Evolutionary conservation across 2,113 vertebrate species (phyloP).

Genomic region (Poeciliopsis turrubarensis): DNA sequence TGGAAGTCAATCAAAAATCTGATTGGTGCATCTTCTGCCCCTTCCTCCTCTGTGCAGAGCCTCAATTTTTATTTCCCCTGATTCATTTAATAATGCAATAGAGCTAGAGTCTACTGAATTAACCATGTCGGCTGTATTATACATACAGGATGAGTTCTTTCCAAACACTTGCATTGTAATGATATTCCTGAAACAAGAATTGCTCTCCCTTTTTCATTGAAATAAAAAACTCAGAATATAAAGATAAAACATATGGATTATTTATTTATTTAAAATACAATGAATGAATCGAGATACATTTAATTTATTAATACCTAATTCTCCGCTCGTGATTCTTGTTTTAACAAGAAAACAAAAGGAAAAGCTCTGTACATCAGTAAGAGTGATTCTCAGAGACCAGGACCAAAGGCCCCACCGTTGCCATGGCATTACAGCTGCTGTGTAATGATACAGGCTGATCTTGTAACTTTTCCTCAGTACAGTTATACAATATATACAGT

Average conservation of each 20-base stretch:
- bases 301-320: conserved; percentile 80
- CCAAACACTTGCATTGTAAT: conserved; percentile 35
- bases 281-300: conserved; percentile 74
- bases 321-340: conserved; percentile 76
- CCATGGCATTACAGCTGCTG: conserved; percentile 41
- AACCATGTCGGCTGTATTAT: conserved; percentile 33
- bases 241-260: conserved; percentile 78
- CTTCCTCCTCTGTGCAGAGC: neutral
- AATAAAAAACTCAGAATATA: conserved; percentile 63
- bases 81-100: conserved; percentile 32
- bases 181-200: conserved; percentile 14
- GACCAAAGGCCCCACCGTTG: conserved; percentile 25
- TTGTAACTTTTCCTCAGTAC: conserved; percentile 57
- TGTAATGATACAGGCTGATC: conserved; percentile 12
- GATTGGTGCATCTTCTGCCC: neutral
- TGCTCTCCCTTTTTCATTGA: conserved; percentile 52
- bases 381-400: conserved; percentile 72
- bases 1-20: neutral
- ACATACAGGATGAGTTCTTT: conserved; percentile 44
- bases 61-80: conserved; percentile 7
- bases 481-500: conserved; percentile 98
- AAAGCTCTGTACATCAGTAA: conserved; percentile 90
- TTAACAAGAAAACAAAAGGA: conserved; percentile 71
- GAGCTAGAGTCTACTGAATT: conserved; percentile 30
- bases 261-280: conserved; percentile 84